These are phyloP conservation scores for Merodon equestris DNA, from an alignment of 2,888 invertebrate genomes.

Conservation along the genomic window DNA sequence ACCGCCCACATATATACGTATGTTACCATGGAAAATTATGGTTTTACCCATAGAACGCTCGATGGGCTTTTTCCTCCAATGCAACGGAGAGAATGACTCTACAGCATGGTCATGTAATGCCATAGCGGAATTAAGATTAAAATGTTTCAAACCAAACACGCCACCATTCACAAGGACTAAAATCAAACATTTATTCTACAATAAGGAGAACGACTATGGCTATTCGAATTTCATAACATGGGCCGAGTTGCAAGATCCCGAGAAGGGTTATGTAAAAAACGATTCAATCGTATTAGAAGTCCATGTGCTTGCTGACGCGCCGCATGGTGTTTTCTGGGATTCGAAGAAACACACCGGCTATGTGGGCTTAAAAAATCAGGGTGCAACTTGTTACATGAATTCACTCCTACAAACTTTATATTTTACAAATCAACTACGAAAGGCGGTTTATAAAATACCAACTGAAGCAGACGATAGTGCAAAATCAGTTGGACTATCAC, in stretches of 20 bases:
- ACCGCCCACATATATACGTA: slow-evolving; percentile 94
- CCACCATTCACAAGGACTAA: slow-evolving; percentile 89
- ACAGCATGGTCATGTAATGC: slow-evolving; percentile 99
- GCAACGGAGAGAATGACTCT: slow-evolving; percentile 96
- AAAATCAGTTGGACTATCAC: slow-evolving; percentile 91
- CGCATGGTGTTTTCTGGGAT: slow-evolving; percentile 97
- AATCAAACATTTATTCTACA: slow-evolving; percentile 97
- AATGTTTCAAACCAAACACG: slow-evolving; percentile 93
- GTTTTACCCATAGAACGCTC: slow-evolving; percentile 88
- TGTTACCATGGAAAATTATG: slow-evolving; percentile 99
- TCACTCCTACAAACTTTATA: slow-evolving; percentile 98
- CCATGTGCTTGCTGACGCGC: slow-evolving; percentile 91
- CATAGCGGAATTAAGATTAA: slow-evolving; percentile 92
- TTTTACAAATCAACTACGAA: slow-evolving; percentile 94
- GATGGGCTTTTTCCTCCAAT: slow-evolving; percentile 93
- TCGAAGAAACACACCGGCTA: slow-evolving; percentile 97
- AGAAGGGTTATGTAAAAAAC: slow-evolving; percentile 94
- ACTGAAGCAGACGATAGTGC: slow-evolving; percentile 98
- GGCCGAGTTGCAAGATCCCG: slow-evolving; percentile 94
- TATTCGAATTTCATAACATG: slow-evolving; percentile 98
- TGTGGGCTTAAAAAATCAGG: slow-evolving; percentile 98
- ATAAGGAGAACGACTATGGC: slow-evolving; percentile 93
- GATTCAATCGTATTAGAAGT: slow-evolving; percentile 90
- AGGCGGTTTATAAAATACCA: slow-evolving; percentile 99
- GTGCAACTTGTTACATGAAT: slow-evolving; percentile 99